Percentiles rank a stretch among this genome's conserved stretches.
Conservation (phyloP, 1,140 invertebrate genomes). For the Stratiolaelaps scimitus region DNA sequence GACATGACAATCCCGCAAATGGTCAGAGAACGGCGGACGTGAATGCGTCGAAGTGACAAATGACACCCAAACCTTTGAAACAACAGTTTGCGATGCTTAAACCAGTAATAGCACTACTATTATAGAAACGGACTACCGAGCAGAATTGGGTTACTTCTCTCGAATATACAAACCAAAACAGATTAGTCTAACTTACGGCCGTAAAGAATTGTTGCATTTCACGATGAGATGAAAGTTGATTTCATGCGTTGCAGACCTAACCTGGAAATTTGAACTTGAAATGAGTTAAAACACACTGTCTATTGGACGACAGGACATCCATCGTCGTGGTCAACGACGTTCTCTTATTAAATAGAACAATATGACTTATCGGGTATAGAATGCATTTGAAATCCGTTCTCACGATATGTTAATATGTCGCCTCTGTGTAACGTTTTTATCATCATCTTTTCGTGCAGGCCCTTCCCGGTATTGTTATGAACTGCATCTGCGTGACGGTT, state of each 20-base stretch:
- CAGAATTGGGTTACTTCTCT: neutral
- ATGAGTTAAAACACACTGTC: neutral
- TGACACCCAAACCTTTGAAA: too few relatives aligned
- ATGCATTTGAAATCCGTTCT: neutral
- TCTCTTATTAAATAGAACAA: too few relatives aligned
- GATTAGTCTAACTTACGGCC: too few relatives aligned
- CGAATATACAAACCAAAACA: neutral
- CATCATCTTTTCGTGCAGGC: slow-evolving; percentile 40
- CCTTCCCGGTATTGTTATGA: slow-evolving; percentile 62
- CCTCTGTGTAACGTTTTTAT: neutral
- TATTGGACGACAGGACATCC: neutral
- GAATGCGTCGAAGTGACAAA: too few relatives aligned
- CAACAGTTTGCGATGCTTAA: too few relatives aligned
- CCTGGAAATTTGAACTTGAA: neutral
- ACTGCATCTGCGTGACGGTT: slow-evolving; percentile 55
- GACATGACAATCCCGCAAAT: slow-evolving; percentile 37
- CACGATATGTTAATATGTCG: neutral
- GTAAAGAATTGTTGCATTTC: too few relatives aligned
- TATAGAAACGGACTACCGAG: neutral
- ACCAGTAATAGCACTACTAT: too few relatives aligned
- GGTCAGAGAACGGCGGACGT: too few relatives aligned
- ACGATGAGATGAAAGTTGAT: too few relatives aligned
- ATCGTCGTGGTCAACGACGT: too few relatives aligned
- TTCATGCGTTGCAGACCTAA: too few relatives aligned
- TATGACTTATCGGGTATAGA: too few relatives aligned